A percentile compares a stretch with the other conserved stretches of the same genome.
These are phyloP conservation scores for chimpanzee (Pan troglodytes) DNA, from an alignment of 2,113 vertebrate genomes.

Conservation along the genomic window DNA sequence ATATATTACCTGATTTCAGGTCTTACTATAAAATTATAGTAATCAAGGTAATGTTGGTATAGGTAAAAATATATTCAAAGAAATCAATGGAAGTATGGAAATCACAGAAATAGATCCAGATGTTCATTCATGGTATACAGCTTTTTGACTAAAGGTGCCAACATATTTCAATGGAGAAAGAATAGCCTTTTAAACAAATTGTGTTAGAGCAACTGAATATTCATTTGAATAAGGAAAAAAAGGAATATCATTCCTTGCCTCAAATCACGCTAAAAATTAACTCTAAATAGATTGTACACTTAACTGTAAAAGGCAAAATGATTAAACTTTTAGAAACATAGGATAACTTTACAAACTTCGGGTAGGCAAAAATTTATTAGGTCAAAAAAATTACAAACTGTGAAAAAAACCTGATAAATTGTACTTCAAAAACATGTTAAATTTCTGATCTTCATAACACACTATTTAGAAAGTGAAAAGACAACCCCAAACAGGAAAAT, in stretches of 20 bases:
- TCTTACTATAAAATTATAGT: not conserved
- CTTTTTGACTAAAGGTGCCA: not conserved
- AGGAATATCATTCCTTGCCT: not conserved
- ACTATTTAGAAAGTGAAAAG: not conserved
- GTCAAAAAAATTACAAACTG: not conserved
- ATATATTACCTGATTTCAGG: not conserved
- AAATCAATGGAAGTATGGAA: not conserved
- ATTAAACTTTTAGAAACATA: not conserved
- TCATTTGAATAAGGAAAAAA: not conserved
- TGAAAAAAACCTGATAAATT: not conserved
- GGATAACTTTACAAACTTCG: not conserved
- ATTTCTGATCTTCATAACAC: not conserved
- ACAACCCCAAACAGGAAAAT: not conserved
- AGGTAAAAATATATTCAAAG: not conserved
- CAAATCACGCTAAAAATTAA: not conserved
- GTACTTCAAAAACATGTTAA: not conserved
- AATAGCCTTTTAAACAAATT: not conserved
- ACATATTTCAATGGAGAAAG: not conserved
- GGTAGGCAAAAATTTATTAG: not conserved
- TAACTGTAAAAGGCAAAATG: not conserved
- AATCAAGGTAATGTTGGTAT: not conserved
- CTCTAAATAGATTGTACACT: not conserved
- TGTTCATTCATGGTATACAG: not conserved
- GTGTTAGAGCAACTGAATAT: not conserved
- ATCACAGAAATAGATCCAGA: not conserved